Percentiles rank a stretch among this genome's conserved stretches.
Conservation (phyloP, 2,113 vertebrate species). For the Tragelaphus imberbis region DNA sequence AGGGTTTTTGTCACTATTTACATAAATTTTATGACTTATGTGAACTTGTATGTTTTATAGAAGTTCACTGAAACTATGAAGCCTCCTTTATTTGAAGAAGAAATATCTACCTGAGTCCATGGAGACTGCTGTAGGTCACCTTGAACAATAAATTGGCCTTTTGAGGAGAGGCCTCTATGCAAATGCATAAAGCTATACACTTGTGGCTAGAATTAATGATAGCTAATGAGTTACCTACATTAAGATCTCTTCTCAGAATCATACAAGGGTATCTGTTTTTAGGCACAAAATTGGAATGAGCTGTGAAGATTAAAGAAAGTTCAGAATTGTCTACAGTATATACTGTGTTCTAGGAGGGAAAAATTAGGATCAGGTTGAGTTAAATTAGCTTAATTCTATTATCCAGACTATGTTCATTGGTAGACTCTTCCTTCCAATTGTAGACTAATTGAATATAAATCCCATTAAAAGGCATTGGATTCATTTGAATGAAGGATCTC, state of each 20-base stretch:
- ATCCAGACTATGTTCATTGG: neutral
- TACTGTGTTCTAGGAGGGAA: neutral
- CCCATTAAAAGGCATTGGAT: neutral
- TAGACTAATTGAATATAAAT: constrained; percentile 29
- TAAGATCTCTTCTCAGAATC: neutral
- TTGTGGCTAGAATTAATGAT: neutral
- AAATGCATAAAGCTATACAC: neutral
- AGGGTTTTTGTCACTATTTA: neutral
- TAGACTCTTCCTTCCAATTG: neutral
- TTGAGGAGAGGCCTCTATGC: neutral
- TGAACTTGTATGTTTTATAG: neutral
- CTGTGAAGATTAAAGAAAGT: neutral
- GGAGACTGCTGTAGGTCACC: neutral
- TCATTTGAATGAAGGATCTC: neutral
- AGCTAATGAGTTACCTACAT: neutral
- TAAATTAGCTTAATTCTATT: constrained; percentile 25
- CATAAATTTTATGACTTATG: neutral
- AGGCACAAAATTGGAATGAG: neutral
- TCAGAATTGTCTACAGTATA: neutral
- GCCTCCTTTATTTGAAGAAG: neutral
- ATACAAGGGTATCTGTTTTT: neutral
- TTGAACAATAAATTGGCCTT: neutral
- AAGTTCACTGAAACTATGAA: neutral
- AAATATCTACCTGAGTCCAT: neutral
- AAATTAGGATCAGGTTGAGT: neutral